Evolutionary conservation across 2,113 vertebrate genomes (phyloP), one percentile per base, ranked within the genome.

Genomic region (Megaptera novaeangliae): DNA sequence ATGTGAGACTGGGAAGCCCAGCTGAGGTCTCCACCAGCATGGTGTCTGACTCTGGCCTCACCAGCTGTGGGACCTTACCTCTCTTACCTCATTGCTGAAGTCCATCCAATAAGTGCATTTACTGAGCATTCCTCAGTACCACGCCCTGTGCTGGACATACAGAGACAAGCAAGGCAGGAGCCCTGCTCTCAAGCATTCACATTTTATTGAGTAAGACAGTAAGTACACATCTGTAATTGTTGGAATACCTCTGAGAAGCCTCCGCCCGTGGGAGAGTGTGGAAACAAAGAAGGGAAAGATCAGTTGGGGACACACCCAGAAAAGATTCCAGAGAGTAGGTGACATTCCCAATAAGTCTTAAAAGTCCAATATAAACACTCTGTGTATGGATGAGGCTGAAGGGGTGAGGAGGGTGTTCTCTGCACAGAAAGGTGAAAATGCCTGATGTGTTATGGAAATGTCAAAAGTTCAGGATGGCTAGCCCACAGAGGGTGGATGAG

Each of bases 61-160:
- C 25, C 78, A 92, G 94, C 88, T 77, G n/a, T 78, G 61, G 57
- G 74, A 91, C 57, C 44, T 69, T 91, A 57, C 31, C 13, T 97
- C 41, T 78, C 78, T 97, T 95, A 91, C 63, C 63, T 95, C 69
- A 27, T 84, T 87, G 74, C 46, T 27, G 74, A 96, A 89, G 57
- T 78, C 25, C 57, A 87, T 64, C 96, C 64, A 93, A 15, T 72
- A 96, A 63, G 34, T 78, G 52, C 55, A 91, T 74, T 97, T 88
- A 92, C 55, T 78, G 78, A 94, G 55, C 44, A 61, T 68, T 85
- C 52, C 31, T 96, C 63, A 92, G 86, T 86, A 72, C 17, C 29
- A 89, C 4, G 49, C 52, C 27, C 64, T 95, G 81, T 74, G 23
- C 69, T 97, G 20, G 63, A 88, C 92, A 94, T 46, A 84, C 69